A percentile compares a stretch with the other conserved stretches of the same genome.
phyloP scores from a whole-genome alignment of 2,888 invertebrate genomes.

The Omphaloscelis lunosa region DNA sequence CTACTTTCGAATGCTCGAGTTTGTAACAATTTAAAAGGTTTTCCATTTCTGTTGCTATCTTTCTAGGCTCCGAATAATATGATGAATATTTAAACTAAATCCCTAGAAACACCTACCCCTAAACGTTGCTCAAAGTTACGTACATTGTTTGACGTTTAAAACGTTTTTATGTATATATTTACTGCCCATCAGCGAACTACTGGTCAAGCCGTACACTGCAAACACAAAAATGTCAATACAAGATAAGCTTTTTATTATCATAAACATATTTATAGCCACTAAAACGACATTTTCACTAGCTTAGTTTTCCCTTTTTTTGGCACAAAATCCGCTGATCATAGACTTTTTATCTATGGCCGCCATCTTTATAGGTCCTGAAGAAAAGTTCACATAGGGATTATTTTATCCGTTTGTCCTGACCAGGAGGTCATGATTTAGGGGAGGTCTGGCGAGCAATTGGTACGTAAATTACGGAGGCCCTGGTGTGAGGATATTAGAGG shows the following conservation, averaged over 20 bases:
- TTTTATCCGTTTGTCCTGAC: slow-evolving; percentile 35
- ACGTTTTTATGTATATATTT: not conserved
- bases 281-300: slow-evolving; percentile 54
- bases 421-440: slow-evolving; percentile 61
- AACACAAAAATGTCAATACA: slow-evolving; percentile 41
- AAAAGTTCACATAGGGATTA: slow-evolving; percentile 52
- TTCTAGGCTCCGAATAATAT: not conserved
- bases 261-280: slow-evolving; percentile 60
- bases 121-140: not conserved
- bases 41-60: not conserved
- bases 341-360: slow-evolving; percentile 52
- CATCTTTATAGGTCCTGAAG: slow-evolving; percentile 62
- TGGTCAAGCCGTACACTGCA: slow-evolving; percentile 43
- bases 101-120: not conserved
- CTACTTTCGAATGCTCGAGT: not conserved
- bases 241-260: slow-evolving; percentile 63
- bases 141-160: not conserved
- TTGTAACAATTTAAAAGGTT: not conserved
- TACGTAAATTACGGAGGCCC: slow-evolving; percentile 61
- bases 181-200: not conserved
- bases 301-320: slow-evolving; percentile 47
- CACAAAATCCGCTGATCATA: slow-evolving; percentile 61
- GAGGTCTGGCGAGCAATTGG: slow-evolving; percentile 46
- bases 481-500: slow-evolving; percentile 37
- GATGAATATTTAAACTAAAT: not conserved